A percentile compares a stretch with the other conserved stretches of the same genome.
These are phyloP conservation scores for Pardosa pseudoannulata DNA, from an alignment of 2,888 invertebrate species.

Conservation along the genomic window DNA sequence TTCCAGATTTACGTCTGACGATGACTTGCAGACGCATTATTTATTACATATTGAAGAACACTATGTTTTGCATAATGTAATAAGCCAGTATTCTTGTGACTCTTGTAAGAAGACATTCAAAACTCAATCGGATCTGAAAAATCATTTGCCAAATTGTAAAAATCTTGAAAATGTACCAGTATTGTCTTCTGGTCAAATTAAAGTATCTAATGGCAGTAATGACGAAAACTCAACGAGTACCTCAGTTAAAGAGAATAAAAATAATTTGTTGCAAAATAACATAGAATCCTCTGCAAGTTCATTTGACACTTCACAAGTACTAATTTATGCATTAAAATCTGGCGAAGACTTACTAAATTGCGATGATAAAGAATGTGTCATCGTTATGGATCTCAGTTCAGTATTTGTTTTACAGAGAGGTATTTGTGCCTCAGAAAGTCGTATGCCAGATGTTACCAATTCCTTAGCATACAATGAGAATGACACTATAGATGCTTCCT, in stretches of 20 bases:
- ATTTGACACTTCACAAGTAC: not conserved
- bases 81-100: not conserved
- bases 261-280: no score
- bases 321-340: not conserved
- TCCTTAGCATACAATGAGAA: not conserved
- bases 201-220: no score
- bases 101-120: not conserved
- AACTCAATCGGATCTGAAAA: not conserved
- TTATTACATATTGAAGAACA: not conserved
- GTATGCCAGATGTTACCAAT: not conserved
- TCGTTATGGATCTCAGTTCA: not conserved
- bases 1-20: not conserved
- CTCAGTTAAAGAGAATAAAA: not conserved
- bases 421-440: not conserved
- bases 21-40: not conserved
- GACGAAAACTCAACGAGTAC: no score
- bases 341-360: not conserved
- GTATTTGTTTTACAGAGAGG: not conserved
- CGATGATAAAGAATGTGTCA: not conserved
- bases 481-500: not conserved
- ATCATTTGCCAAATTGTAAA: not conserved
- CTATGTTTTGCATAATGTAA: conserved; percentile 1
- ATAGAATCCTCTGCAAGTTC: not conserved
- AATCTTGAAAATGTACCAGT: not conserved
- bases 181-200: no score